A percentile compares a stretch with the other conserved stretches of the same genome.
These are phyloP conservation scores for Idaea straminata DNA, from an alignment of 2,888 invertebrate genomes.

Conservation along the genomic window DNA sequence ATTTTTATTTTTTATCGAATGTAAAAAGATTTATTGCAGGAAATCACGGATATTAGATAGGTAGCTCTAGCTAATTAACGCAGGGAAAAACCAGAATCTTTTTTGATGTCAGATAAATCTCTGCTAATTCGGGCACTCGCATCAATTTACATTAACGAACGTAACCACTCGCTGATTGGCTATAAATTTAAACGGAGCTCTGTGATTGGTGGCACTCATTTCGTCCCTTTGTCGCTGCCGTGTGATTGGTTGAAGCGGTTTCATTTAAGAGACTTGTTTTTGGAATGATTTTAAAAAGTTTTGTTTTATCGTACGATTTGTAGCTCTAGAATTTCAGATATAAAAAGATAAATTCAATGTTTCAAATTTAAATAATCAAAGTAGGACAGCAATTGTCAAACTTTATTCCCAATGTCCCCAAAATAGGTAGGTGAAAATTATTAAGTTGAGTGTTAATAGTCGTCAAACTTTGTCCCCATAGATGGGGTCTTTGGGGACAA, in stretches of 20 bases:
- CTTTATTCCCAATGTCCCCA: not conserved
- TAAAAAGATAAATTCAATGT: not conserved
- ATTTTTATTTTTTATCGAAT: too few relatives aligned
- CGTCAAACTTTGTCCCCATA: too few relatives aligned
- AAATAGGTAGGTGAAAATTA: not conserved
- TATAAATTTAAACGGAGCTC: constrained; percentile 48
- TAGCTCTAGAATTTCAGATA: not conserved
- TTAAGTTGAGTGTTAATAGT: not conserved
- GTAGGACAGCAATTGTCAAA: not conserved
- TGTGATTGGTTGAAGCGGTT: constrained; percentile 21
- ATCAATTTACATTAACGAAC: constrained; percentile 41
- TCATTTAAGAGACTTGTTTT: constrained; percentile 8
- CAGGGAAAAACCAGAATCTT: not conserved
- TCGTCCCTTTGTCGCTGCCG: constrained; percentile 38
- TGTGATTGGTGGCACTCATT: constrained; percentile 51
- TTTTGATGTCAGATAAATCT: not conserved
- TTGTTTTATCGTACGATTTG: not conserved
- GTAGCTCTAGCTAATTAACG: too few relatives aligned
- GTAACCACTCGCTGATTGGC: constrained; percentile 54
- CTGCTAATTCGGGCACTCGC: constrained; percentile 54
- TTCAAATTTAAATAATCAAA: not conserved
- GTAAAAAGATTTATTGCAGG: too few relatives aligned
- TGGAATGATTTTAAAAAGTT: not conserved
- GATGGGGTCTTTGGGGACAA: too few relatives aligned
- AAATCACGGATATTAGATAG: too few relatives aligned